Evolutionary conservation across 2,113 vertebrate genomes (phyloP).

Genomic region (Melanocharis versteri): DNA sequence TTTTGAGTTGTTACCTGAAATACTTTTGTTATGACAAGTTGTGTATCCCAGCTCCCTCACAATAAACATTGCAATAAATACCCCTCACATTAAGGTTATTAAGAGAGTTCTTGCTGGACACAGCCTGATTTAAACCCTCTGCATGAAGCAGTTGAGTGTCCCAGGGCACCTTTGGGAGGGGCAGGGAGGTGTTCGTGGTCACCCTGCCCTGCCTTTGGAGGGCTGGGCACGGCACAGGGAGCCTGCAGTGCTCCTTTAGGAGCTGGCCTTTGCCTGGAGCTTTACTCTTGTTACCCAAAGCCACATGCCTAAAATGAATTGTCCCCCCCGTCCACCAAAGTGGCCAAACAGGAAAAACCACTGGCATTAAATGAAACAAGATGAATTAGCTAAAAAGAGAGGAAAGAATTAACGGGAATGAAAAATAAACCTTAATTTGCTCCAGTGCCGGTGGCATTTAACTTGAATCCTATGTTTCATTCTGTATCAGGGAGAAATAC

Average conservation of each 20-base stretch:
- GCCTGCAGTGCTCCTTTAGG: neutral
- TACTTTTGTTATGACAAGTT: fast-evolving
- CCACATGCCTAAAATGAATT: neutral
- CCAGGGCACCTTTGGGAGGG: neutral
- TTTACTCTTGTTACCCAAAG: neutral
- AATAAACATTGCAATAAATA: fast-evolving
- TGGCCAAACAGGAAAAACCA: neutral
- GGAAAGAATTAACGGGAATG: neutral
- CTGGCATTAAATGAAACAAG: neutral
- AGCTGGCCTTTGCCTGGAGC: neutral
- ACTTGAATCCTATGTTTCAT: neutral
- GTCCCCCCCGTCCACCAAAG: neutral
- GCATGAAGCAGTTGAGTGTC: fast-evolving
- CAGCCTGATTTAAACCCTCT: neutral
- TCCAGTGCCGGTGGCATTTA: neutral
- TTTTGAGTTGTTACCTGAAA: neutral
- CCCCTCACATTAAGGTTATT: fast-evolving
- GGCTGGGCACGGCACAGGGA: fast-evolving
- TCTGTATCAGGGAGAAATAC: neutral
- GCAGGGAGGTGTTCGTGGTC: neutral
- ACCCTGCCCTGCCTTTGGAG: neutral
- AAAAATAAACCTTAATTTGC: neutral
- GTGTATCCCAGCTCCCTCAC: neutral
- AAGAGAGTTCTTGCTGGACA: fast-evolving
- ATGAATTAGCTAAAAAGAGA: neutral